phyloP scores from a whole-genome alignment of 2,888 invertebrate species.

The Adelognathus sp. region DNA sequence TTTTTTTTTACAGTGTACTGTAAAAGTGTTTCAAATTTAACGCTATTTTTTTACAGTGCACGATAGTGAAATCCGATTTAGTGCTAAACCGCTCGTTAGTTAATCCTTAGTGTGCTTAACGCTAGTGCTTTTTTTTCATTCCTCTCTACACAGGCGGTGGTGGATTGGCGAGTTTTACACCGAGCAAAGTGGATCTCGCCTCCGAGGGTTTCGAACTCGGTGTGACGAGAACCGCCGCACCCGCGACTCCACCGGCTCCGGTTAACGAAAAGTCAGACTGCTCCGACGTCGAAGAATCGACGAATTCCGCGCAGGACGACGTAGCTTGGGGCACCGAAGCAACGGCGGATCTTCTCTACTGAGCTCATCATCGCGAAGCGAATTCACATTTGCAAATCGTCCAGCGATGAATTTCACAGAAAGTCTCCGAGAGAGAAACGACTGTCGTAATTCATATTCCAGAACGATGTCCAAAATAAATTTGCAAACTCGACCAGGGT shows the following conservation, averaged over 20 bases:
- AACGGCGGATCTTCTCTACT: conserved; percentile 81
- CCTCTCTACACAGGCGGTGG: conserved; percentile 72
- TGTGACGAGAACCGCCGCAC: conserved; percentile 85
- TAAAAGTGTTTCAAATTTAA: too few relatives aligned
- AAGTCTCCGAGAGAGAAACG: neutral
- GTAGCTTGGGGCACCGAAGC: conserved; percentile 81
- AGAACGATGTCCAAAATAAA: neutral
- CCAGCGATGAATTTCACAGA: neutral
- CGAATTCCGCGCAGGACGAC: conserved; percentile 80
- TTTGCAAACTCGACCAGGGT: conserved; percentile 25
- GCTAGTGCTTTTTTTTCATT: conserved; percentile 58
- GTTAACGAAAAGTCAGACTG: conserved; percentile 49
- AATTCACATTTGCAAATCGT: neutral
- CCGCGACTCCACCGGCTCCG: conserved; percentile 68
- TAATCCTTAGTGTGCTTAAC: conserved; percentile 56
- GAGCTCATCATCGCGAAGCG: conserved; percentile 51
- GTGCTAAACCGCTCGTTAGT: conserved; percentile 25
- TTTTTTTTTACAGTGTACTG: too few relatives aligned
- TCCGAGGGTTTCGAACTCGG: conserved; percentile 90
- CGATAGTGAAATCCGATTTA: conserved; percentile 7
- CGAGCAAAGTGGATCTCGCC: conserved; percentile 87
- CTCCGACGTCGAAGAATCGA: conserved; percentile 76
- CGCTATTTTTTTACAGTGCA: too few relatives aligned
- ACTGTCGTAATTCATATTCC: neutral
- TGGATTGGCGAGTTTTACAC: conserved; percentile 90